Evolutionary conservation across 2,113 vertebrate species (phyloP).

Genomic region (Megatriorchis doriae): DNA sequence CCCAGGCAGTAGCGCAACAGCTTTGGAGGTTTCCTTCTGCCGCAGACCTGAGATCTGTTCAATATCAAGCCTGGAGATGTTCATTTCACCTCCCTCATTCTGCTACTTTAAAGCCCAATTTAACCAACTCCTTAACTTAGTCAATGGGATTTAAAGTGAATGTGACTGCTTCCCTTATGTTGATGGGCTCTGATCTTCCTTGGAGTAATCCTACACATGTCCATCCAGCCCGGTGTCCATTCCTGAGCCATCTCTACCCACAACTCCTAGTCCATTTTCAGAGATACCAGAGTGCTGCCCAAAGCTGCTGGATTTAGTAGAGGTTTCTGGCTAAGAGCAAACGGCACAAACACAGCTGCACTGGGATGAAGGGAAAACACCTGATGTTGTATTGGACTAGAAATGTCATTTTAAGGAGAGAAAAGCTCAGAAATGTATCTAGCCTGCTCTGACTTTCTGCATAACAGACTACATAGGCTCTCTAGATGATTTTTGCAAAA

Average conservation of each 20-base stretch:
- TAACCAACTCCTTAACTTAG: background rate
- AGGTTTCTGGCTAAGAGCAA: background rate
- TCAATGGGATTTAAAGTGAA: background rate
- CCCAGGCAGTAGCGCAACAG: background rate
- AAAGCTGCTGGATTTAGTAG: background rate
- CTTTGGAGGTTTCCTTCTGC: background rate
- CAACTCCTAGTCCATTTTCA: accelerated
- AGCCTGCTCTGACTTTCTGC: background rate
- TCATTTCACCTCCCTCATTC: background rate
- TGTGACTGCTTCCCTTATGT: accelerated
- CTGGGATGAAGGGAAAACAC: background rate
- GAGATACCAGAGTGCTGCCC: background rate
- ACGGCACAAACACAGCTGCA: accelerated
- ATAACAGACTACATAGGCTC: background rate
- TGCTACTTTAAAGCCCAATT: background rate
- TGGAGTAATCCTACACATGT: accelerated
- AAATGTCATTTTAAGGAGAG: background rate
- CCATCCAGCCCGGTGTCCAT: accelerated
- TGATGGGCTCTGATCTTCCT: accelerated
- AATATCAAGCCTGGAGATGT: background rate
- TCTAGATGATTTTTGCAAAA: background rate
- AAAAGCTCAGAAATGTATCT: background rate
- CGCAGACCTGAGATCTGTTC: background rate
- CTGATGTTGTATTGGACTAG: background rate
- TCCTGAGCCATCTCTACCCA: background rate